Evolutionary conservation across 2,113 vertebrate genomes (phyloP).

Genomic region (Anoura caudifer): DNA sequence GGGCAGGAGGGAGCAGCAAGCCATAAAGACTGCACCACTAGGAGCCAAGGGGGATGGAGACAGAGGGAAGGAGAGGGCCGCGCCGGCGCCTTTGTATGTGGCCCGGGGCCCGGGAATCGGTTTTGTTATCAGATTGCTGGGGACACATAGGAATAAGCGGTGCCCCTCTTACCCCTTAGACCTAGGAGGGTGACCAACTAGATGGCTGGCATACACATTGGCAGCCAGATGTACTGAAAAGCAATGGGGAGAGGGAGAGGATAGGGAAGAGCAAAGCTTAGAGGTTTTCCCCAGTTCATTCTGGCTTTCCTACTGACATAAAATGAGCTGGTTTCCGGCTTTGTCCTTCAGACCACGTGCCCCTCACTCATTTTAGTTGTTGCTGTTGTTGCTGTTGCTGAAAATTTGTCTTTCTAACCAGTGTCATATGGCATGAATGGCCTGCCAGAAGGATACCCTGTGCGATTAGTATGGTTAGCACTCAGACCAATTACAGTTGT

Average conservation of each 20-base stretch:
- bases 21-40: slow-evolving; percentile 56
- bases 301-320: slow-evolving; percentile 70
- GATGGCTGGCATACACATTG: slow-evolving; percentile 72
- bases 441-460: slow-evolving; percentile 44
- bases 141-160: slow-evolving; percentile 19
- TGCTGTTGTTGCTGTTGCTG: neutral
- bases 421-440: slow-evolving; percentile 5
- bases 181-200: slow-evolving; percentile 53
- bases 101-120: slow-evolving; percentile 4
- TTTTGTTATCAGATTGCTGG: neutral
- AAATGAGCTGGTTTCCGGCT: slow-evolving; percentile 67
- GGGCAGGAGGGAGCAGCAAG: slow-evolving; percentile 48
- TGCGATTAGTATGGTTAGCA: slow-evolving; percentile 51
- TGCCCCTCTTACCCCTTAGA: slow-evolving; percentile 45
- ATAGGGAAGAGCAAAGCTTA: slow-evolving; percentile 68
- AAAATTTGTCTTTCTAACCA: slow-evolving; percentile 64
- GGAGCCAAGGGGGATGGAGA: slow-evolving; percentile 28
- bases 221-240: slow-evolving; percentile 71
- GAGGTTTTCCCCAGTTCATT: slow-evolving; percentile 77
- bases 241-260: slow-evolving; percentile 68
- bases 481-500: slow-evolving; percentile 60
- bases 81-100: neutral
- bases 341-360: slow-evolving; percentile 60
- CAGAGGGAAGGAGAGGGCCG: neutral
- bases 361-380: slow-evolving; percentile 61